Evolutionary conservation across 92 coral and sea anemone genomes (phyloP).

Genomic region (Muricea muricata): DNA sequence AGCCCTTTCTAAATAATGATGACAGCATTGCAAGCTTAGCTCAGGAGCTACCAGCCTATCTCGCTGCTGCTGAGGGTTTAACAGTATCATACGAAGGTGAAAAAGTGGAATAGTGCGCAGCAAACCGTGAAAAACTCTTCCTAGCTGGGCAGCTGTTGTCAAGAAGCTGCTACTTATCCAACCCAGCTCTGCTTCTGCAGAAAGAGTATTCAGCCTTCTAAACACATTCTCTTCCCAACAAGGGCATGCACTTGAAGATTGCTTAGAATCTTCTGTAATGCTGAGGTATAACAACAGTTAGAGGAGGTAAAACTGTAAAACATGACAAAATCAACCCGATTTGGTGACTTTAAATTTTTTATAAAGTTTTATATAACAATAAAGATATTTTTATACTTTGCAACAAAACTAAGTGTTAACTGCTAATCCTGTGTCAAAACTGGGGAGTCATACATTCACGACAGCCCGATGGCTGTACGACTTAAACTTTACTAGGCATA

Average conservation of each 20-base stretch:
- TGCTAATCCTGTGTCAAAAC: not conserved
- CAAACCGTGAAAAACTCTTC: constrained; percentile 31
- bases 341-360: too few relatives aligned
- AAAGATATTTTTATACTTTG: too few relatives aligned
- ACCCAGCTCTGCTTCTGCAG: constrained; percentile 18
- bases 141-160: constrained; percentile 23
- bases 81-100: constrained; percentile 63
- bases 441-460: too few relatives aligned
- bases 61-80: constrained; percentile 75
- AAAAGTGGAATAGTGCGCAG: constrained; percentile 29
- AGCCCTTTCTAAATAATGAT: constrained; percentile 55
- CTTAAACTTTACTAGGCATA: too few relatives aligned
- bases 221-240: constrained; percentile 33
- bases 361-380: too few relatives aligned
- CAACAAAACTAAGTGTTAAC: not conserved
- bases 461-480: too few relatives aligned
- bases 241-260: constrained; percentile 22
- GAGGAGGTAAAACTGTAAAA: constrained; percentile 23
- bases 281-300: constrained; percentile 21
- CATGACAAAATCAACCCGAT: too few relatives aligned
- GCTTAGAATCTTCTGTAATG: constrained; percentile 44
- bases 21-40: constrained; percentile 68
- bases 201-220: constrained; percentile 11
- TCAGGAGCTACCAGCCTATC: constrained; percentile 70
- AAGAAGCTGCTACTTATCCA: constrained; percentile 3